phyloP scores from a whole-genome alignment of 1,140 invertebrate species.

The Bilobella aurantiaca region DNA sequence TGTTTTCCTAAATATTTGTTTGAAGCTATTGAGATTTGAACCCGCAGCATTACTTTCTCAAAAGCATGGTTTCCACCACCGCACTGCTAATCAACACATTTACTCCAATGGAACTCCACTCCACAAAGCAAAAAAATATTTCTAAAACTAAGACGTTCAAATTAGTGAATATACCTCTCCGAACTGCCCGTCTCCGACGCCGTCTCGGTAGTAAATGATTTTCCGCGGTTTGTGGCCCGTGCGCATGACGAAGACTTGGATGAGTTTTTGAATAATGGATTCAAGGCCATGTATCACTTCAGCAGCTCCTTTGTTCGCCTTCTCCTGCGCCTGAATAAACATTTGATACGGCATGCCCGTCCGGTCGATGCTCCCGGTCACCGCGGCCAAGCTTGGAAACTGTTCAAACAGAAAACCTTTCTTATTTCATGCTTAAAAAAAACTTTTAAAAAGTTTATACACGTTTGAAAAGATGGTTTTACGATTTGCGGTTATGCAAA shows the following conservation, averaged over 20 bases:
- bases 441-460: no score
- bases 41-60: no score
- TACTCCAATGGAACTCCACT: no score
- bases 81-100: no score
- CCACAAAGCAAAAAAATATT: background rate
- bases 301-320: conserved; percentile 9
- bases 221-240: conserved; percentile 35
- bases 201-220: conserved; percentile 43
- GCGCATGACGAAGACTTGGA: conserved; percentile 32
- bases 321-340: conserved; percentile 13
- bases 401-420: background rate
- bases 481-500: no score
- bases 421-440: background rate
- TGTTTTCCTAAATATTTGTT: no score
- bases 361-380: conserved; percentile 20
- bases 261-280: conserved; percentile 33
- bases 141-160: background rate
- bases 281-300: conserved; percentile 37
- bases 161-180: conserved; percentile 35
- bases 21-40: no score
- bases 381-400: conserved; percentile 21
- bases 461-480: no score
- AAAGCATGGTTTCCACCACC: no score
- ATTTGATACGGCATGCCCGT: conserved; percentile 23
- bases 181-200: conserved; percentile 44